Percentiles rank a stretch among this genome's conserved stretches.
These are phyloP conservation scores for Psammodynastes pulverulentus DNA, from an alignment of 2,113 vertebrate species.

Conservation along the genomic window DNA sequence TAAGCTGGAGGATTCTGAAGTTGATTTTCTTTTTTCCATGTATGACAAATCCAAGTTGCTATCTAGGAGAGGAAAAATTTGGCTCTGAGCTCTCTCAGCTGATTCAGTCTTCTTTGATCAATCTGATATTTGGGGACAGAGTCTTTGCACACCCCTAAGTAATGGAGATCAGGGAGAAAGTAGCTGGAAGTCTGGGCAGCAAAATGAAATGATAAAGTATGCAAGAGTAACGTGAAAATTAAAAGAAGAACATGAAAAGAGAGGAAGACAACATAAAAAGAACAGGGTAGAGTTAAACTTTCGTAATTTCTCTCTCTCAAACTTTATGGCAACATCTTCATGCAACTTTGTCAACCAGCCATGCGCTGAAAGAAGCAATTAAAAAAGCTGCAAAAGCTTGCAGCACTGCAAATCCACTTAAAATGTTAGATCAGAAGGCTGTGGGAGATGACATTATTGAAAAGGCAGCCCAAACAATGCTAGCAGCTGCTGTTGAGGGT, in stretches of 20 bases:
- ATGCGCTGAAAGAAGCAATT: conserved; percentile 73
- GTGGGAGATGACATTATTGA: conserved; percentile 59
- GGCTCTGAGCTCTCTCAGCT: conserved; percentile 74
- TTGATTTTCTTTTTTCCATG: not conserved
- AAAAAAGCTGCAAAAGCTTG: conserved; percentile 71
- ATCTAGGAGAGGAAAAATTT: conserved; percentile 78
- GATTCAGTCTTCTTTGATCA: conserved; percentile 70
- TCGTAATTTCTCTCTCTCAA: conserved; percentile 57
- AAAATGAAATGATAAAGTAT: conserved; percentile 67
- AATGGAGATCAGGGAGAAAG: conserved; percentile 71
- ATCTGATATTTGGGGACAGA: conserved; percentile 60
- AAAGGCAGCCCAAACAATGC: conserved; percentile 60
- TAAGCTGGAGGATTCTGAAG: not conserved
- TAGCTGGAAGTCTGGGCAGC: conserved; percentile 76
- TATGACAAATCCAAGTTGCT: not conserved
- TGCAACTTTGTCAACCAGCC: conserved; percentile 77
- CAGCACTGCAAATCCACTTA: conserved; percentile 62
- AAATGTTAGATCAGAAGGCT: conserved; percentile 52
- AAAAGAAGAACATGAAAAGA: conserved; percentile 56
- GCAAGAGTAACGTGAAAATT: conserved; percentile 70
- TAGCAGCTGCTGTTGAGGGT: conserved; percentile 66
- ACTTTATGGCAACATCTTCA: conserved; percentile 68
- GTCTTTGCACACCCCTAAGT: conserved; percentile 84
- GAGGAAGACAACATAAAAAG: conserved; percentile 82
- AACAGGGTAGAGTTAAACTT: conserved; percentile 81